Conservation (phyloP, 2,888 invertebrate species). For the Limulus polyphemus region DNA sequence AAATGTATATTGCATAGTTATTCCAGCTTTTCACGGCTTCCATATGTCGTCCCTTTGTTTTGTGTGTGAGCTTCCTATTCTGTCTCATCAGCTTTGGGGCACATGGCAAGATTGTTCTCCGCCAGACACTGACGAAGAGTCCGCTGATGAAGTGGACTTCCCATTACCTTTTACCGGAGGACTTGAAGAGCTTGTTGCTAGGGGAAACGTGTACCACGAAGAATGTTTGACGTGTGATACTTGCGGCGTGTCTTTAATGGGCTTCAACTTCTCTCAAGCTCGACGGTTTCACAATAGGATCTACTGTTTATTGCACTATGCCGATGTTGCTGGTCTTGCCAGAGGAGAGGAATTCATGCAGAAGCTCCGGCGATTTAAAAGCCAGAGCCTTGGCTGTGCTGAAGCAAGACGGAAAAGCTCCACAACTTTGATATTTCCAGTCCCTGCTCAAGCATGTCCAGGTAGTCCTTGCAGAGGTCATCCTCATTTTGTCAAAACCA, state of each 20-base stretch:
- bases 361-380: conserved; percentile 88
- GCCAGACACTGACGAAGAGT: too few species aligned
- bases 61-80: conserved; percentile 88
- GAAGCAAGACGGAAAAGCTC: conserved; percentile 86
- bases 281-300: conserved; percentile 70
- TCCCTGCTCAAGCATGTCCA: conserved; percentile 77
- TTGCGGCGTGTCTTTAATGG: conserved; percentile 77
- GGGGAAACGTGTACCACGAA: conserved; percentile 59
- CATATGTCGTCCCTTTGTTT: conserved; percentile 49
- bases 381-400: conserved; percentile 87
- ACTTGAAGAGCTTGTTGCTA: conserved; percentile 8
- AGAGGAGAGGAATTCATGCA: conserved; percentile 81
- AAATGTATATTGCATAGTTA: too few species aligned
- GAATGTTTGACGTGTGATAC: conserved; percentile 94
- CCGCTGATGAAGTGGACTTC: too few species aligned
- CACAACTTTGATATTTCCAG: conserved; percentile 81
- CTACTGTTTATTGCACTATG: conserved; percentile 89
- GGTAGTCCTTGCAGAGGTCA: conserved; percentile 59
- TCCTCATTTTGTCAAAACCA: conserved; percentile 78
- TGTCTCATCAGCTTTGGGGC: conserved; percentile 59
- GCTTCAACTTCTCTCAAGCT: conserved; percentile 31
- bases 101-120: conserved; percentile 24
- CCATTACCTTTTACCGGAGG: conserved; percentile 13
- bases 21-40: too few species aligned
- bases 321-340: conserved; percentile 82